Evolutionary conservation across 2,797 vertebrate species (phyloP), one percentile per base, ranked within the genome.

Genomic region (Emydoidea blandingii): DNA sequence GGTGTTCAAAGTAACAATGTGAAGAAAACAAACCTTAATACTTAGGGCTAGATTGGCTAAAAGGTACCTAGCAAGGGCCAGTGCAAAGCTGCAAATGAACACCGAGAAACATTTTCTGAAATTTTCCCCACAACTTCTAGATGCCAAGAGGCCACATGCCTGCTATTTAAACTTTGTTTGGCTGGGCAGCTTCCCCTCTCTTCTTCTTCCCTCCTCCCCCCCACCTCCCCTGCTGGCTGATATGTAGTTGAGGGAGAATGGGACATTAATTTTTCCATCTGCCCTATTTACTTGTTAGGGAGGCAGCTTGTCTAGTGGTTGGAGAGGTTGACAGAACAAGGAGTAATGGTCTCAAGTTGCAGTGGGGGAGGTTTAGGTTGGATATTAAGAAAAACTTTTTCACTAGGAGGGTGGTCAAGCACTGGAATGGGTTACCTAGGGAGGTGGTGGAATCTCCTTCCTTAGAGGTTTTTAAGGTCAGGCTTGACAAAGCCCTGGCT

Each of bases 1-100:
- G 85, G 34, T 79, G 12, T 34, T 29, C 78, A 88, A 54, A 19
- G n/a, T 29, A 29, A 49, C 34, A 0, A 0, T 12, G 72, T 23
- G 15, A 56, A 86, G 79, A 83, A 85, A 44, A 53, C 78, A 81
- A 92, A 89, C 44, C 29, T 34, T 37, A 25, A 27, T 8, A 19
- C 37, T 34, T 15, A 49, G 37, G 50, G 21, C 10, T 10, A 7
- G 0, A 1, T 0, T 4, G 79, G 57, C 57, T 44, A 0, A 0
- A 8, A 12, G 72, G n/a, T 44, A 49, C 0, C 4, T 47, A 34
- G 62, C 5, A 12, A 54, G 37, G n/a, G 15, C 41, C 3, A n/a
- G 54, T 9, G 0, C 0, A 9, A 0, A 1, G 1, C 15, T 0
- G 0, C 27, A 81, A 23, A 65, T 76, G 56, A 80, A 49, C 0